Conservation (phyloP, 2,888 invertebrate genomes). For the Poecilobothrus nobilitatus region DNA sequence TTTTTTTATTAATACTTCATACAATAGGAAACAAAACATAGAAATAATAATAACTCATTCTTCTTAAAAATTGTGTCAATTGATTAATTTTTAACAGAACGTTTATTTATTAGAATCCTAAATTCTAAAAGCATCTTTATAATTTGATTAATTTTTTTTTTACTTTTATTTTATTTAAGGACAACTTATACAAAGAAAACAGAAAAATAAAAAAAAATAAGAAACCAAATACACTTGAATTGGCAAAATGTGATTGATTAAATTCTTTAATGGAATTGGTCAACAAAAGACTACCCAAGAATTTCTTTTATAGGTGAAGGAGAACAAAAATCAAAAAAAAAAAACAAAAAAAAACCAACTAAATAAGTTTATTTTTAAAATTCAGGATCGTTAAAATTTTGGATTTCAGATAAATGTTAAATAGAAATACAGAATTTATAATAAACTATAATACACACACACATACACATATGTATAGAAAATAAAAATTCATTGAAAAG, state of each 20-base stretch:
- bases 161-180: too few species aligned
- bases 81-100: background rate
- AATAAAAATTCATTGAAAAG: too few species aligned
- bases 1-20: too few species aligned
- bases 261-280: background rate
- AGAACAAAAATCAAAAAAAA: background rate
- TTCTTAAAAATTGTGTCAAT: background rate
- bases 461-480: too few species aligned
- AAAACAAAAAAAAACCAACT: background rate
- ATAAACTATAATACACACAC: too few species aligned
- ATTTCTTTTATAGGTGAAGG: too few species aligned
- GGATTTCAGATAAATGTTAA: background rate
- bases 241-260: conserved; percentile 3
- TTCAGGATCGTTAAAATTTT: background rate
- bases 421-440: too few species aligned
- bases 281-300: background rate
- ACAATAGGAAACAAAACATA: too few species aligned
- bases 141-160: too few species aligned
- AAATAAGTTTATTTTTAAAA: background rate
- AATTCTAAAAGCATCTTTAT: too few species aligned
- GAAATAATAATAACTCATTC: background rate
- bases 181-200: too few species aligned
- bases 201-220: background rate
- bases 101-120: too few species aligned
- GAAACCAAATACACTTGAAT: background rate